Percentiles rank a stretch among this genome's conserved stretches.
These are phyloP conservation scores for Polietes domitor DNA, from an alignment of 2,888 invertebrate species.

Conservation along the genomic window DNA sequence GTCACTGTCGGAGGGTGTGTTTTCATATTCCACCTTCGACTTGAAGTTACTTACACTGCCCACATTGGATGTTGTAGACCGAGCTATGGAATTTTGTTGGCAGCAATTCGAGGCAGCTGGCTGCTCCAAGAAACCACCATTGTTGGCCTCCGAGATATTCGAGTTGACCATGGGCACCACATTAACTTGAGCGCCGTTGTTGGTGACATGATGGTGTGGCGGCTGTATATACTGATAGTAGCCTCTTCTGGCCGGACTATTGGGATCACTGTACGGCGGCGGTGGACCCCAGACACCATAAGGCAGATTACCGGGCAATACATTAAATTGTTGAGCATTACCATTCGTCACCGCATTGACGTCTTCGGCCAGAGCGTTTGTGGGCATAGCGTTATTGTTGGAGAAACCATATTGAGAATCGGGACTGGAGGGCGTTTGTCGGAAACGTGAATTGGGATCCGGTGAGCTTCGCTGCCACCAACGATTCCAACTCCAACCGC, in stretches of 20 bases:
- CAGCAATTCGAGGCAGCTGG: slow-evolving; percentile 57
- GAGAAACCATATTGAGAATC: slow-evolving; percentile 92
- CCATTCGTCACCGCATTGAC: slow-evolving; percentile 67
- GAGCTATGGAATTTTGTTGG: slow-evolving; percentile 65
- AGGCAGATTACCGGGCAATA: slow-evolving; percentile 82
- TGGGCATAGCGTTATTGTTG: slow-evolving; percentile 72
- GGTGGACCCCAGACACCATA: slow-evolving; percentile 92
- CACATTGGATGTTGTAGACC: slow-evolving; percentile 48
- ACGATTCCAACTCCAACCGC: slow-evolving; percentile 87
- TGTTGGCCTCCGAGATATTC: slow-evolving; percentile 38
- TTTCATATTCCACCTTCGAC: slow-evolving; percentile 81
- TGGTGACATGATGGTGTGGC: slow-evolving; percentile 68
- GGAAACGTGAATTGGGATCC: slow-evolving; percentile 79
- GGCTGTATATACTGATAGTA: slow-evolving; percentile 79
- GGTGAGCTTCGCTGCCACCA: slow-evolving; percentile 86
- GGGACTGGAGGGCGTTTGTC: slow-evolving; percentile 87
- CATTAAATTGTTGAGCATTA: slow-evolving; percentile 81
- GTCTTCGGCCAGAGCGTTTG: slow-evolving; percentile 63
- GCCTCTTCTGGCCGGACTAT: slow-evolving; percentile 84
- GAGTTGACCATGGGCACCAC: slow-evolving; percentile 36
- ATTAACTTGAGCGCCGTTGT: slow-evolving; percentile 13
- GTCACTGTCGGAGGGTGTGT: slow-evolving; percentile 82
- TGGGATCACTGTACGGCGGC: slow-evolving; percentile 92
- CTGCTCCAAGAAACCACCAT: slow-evolving; percentile 62
- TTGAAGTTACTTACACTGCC: slow-evolving; percentile 69